A percentile compares a stretch with the other conserved stretches of the same genome.
phyloP scores from a whole-genome alignment of 2,888 invertebrate species.

The Caenorhabditis becei region DNA sequence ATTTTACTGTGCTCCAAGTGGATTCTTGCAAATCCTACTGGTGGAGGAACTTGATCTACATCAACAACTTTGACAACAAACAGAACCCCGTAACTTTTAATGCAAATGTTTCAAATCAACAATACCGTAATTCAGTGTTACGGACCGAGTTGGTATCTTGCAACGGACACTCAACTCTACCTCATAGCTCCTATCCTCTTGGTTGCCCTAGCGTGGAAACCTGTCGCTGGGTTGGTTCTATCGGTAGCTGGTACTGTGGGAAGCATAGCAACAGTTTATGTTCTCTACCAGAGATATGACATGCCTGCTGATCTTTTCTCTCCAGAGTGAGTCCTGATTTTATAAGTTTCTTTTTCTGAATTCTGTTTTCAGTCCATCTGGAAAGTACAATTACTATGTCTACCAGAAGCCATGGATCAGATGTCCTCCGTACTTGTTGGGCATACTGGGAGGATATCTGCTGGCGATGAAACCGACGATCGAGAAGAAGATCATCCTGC shows the following conservation, averaged over 20 bases:
- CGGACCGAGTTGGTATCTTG: conserved; percentile 61
- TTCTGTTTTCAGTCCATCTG: conserved; percentile 17
- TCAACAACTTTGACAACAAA: conserved; percentile 66
- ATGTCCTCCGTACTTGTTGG: conserved; percentile 82
- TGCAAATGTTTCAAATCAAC: neutral
- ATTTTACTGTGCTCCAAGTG: conserved; percentile 32
- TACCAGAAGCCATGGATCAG: conserved; percentile 73
- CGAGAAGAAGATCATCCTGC: conserved; percentile 3
- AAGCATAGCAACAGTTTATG: conserved; percentile 10
- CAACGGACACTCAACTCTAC: conserved; percentile 62
- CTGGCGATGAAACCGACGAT: conserved; percentile 69
- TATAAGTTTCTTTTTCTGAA: no score
- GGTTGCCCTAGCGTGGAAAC: conserved; percentile 38
- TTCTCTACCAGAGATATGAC: conserved; percentile 18
- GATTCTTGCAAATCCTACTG: conserved; percentile 60
- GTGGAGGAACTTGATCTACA: conserved; percentile 72
- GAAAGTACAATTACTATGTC: conserved; percentile 37
- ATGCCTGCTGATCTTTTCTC: conserved; percentile 26
- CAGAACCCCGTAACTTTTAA: conserved; percentile 11
- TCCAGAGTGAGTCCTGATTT: conserved; percentile 26
- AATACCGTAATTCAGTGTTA: conserved; percentile 32
- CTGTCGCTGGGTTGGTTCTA: conserved; percentile 14
- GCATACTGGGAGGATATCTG: conserved; percentile 81
- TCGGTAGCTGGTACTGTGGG: conserved; percentile 8
- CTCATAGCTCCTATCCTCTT: conserved; percentile 58